phyloP scores from a whole-genome alignment of 2,797 vertebrate species.

The Apogon hyalosoma region DNA sequence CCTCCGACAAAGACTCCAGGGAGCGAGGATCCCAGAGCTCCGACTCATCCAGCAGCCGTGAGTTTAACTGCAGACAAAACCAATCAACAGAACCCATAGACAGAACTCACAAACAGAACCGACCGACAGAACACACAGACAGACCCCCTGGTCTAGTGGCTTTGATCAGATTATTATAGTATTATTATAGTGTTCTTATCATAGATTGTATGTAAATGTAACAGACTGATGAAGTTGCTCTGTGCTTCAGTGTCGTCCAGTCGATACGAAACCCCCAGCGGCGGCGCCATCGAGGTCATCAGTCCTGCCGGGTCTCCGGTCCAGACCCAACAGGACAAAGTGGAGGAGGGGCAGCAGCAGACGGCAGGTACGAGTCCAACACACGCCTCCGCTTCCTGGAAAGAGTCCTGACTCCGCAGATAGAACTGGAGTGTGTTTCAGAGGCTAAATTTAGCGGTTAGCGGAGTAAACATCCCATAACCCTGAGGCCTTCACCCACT shows the following conservation, averaged over 20 bases:
- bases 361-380: slow-evolving; percentile 82
- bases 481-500: slow-evolving; percentile 46
- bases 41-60: slow-evolving; percentile 96
- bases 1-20: slow-evolving; percentile 95
- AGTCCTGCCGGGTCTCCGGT: slow-evolving; percentile 95
- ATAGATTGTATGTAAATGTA: too few species aligned
- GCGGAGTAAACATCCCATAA: slow-evolving; percentile 43
- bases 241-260: slow-evolving; percentile 88
- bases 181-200: too few species aligned
- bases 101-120: too few species aligned
- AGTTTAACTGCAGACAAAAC: slow-evolving; percentile 66
- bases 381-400: background rate
- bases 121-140: too few species aligned
- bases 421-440: background rate
- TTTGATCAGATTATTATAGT: too few species aligned
- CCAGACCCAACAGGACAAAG: slow-evolving; percentile 90
- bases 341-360: slow-evolving; percentile 89
- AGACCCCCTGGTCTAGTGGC: too few species aligned
- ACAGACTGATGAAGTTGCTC: background rate
- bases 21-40: slow-evolving; percentile 96
- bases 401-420: slow-evolving; percentile 1
- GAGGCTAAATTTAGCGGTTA: slow-evolving; percentile 40
- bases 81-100: too few species aligned
- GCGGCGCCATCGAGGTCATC: slow-evolving; percentile 95
- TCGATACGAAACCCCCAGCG: slow-evolving; percentile 89